Percentiles rank a stretch among this genome's conserved stretches.
These are phyloP conservation scores for Cecropterus lyciades DNA, from an alignment of 1,140 invertebrate genomes.

Conservation along the genomic window DNA sequence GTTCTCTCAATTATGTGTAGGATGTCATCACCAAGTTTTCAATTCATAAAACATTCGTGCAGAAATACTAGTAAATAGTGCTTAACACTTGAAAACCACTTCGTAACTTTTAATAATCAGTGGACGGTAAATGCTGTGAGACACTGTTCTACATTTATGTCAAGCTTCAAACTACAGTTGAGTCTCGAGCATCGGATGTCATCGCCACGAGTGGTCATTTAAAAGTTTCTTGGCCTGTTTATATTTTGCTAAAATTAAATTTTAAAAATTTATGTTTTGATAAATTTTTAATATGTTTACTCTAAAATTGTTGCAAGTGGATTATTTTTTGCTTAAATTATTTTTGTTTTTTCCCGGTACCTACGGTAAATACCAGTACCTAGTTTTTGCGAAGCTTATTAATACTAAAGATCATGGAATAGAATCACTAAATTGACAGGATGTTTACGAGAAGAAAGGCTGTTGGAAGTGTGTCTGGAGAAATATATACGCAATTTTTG, in stretches of 20 bases:
- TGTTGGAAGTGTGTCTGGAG: no score
- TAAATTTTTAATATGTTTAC: not conserved
- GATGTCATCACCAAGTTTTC: no score
- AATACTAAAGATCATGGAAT: no score
- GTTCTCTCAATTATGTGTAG: no score
- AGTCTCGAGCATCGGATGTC: conserved; percentile 38
- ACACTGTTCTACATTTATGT: conserved; percentile 45
- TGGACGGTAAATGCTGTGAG: conserved; percentile 45
- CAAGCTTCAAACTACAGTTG: conserved; percentile 42
- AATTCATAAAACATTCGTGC: no score
- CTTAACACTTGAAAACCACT: conserved; percentile 38
- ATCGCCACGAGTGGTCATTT: conserved; percentile 52
- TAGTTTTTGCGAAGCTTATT: no score
- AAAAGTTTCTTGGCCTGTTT: conserved; percentile 51
- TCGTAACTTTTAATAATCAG: conserved; percentile 46
- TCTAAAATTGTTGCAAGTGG: not conserved
- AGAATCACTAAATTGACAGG: no score
- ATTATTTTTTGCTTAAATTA: not conserved
- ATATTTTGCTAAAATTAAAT: conserved; percentile 14
- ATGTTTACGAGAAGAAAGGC: no score
- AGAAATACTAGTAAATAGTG: conserved; percentile 18
- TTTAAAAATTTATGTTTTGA: not conserved
- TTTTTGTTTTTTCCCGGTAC: no score
- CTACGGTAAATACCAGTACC: no score
- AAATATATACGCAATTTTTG: no score